phyloP scores from a whole-genome alignment of 2,797 vertebrate genomes.

The Enteromius fasciolatus region DNA sequence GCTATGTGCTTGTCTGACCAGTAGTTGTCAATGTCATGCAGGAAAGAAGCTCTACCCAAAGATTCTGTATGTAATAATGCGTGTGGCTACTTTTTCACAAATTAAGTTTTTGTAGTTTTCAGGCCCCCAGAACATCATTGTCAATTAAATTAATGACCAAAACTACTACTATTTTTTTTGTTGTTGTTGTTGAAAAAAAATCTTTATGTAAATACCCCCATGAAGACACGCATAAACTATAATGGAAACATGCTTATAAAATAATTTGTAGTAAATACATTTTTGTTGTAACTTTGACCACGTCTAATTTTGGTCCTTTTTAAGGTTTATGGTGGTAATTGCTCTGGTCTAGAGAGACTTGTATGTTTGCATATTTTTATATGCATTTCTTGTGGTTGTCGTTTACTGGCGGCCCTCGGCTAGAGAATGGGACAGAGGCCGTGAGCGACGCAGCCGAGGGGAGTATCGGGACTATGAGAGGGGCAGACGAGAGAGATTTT shows the following conservation, averaged over 20 bases:
- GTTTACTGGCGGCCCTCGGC: constrained; percentile 55
- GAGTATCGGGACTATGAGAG: constrained; percentile 93
- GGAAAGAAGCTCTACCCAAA: neutral
- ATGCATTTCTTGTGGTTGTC: constrained; percentile 34
- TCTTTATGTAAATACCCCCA: neutral
- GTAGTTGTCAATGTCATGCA: too few species aligned
- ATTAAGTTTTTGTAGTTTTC: neutral
- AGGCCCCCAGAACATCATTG: neutral
- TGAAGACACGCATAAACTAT: neutral
- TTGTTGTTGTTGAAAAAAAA: rapidly evolving
- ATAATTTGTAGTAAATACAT: neutral
- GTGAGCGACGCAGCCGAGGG: constrained; percentile 87
- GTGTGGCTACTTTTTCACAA: neutral
- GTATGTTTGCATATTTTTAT: constrained; percentile 14
- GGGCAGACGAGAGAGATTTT: constrained; percentile 88
- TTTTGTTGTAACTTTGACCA: neutral
- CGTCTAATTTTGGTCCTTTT: neutral
- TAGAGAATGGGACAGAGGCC: constrained; percentile 92
- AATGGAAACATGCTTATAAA: neutral
- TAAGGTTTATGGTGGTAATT: neutral
- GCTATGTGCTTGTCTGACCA: neutral
- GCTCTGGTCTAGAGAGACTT: neutral
- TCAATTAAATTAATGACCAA: neutral
- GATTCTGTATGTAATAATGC: neutral
- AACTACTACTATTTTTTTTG: too few species aligned